These are phyloP conservation scores for Epistrophe eligans DNA, from an alignment of 2,888 invertebrate genomes.

Conservation along the genomic window DNA sequence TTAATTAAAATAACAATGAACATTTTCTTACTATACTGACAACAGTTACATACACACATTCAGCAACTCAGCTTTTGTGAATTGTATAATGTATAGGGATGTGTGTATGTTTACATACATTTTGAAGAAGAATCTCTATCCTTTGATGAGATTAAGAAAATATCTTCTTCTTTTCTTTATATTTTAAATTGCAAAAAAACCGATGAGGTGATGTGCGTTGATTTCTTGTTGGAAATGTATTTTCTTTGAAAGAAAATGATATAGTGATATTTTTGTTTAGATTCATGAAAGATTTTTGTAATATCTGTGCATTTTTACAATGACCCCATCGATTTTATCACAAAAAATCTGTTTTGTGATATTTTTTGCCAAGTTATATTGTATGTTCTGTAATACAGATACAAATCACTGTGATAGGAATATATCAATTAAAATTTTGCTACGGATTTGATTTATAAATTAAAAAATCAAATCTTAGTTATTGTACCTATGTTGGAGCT, in stretches of 20 bases:
- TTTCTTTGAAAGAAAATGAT: neutral
- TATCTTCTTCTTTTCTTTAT: slow-evolving; percentile 14
- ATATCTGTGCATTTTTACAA: no score
- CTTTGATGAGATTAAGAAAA: slow-evolving; percentile 69
- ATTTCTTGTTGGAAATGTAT: neutral
- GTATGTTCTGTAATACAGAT: no score
- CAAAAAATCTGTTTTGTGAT: no score
- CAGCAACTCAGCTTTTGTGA: neutral
- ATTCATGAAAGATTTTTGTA: no score
- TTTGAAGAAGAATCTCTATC: slow-evolving; percentile 58
- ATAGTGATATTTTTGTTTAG: no score
- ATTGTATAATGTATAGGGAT: neutral
- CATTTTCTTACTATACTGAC: slow-evolving; percentile 18
- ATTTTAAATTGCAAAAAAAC: slow-evolving; percentile 26
- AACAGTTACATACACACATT: slow-evolving; percentile 32
- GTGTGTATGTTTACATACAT: neutral
- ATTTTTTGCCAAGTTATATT: no score
- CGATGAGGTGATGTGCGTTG: slow-evolving; percentile 3
- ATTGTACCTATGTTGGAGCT: no score
- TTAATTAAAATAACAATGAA: slow-evolving; percentile 78
- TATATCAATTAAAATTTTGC: no score
- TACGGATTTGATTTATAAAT: no score
- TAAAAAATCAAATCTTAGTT: no score
- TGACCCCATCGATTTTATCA: no score
- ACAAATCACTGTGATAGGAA: no score